Conservation (phyloP, 2,888 invertebrate species). For the Lithophane ornitopus region DNA sequence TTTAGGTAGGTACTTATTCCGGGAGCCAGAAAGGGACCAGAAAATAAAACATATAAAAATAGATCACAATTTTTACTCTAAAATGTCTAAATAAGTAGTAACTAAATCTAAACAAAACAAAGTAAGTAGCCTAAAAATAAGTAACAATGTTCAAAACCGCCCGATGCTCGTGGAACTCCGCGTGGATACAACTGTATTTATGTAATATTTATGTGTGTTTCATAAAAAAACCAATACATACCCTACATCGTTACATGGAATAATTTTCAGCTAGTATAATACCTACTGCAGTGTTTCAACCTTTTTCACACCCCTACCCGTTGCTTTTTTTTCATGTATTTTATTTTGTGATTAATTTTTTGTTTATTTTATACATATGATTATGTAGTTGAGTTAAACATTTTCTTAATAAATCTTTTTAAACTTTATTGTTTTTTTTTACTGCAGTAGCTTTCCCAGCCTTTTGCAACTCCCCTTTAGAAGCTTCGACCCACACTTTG, state of each 20-base stretch:
- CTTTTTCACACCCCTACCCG: too few relatives aligned
- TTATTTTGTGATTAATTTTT: too few relatives aligned
- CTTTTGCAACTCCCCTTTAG: too few relatives aligned
- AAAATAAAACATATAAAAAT: constrained; percentile 36
- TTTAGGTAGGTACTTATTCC: background rate
- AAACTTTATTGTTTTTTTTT: too few relatives aligned
- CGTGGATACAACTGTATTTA: background rate
- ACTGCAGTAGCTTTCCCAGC: too few relatives aligned
- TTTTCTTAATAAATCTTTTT: too few relatives aligned
- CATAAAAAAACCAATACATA: background rate
- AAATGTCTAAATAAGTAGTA: constrained; percentile 51
- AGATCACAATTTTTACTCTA: constrained; percentile 50
- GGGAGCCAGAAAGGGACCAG: background rate
- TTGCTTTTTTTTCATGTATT: too few relatives aligned
- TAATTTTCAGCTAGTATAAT: background rate
- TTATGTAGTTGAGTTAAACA: too few relatives aligned
- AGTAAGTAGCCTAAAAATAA: constrained; percentile 65
- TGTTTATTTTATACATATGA: too few relatives aligned
- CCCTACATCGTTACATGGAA: background rate
- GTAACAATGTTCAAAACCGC: constrained; percentile 64
- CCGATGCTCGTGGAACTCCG: background rate
- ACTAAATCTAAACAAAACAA: constrained; percentile 56
- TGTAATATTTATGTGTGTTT: background rate
- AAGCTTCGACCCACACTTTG: too few relatives aligned
- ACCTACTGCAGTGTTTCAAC: too few relatives aligned